A percentile compares a stretch with the other conserved stretches of the same genome.
Evolutionary conservation across 2,113 vertebrate genomes (phyloP).

Genomic region (Motacilla tschutschensis): DNA sequence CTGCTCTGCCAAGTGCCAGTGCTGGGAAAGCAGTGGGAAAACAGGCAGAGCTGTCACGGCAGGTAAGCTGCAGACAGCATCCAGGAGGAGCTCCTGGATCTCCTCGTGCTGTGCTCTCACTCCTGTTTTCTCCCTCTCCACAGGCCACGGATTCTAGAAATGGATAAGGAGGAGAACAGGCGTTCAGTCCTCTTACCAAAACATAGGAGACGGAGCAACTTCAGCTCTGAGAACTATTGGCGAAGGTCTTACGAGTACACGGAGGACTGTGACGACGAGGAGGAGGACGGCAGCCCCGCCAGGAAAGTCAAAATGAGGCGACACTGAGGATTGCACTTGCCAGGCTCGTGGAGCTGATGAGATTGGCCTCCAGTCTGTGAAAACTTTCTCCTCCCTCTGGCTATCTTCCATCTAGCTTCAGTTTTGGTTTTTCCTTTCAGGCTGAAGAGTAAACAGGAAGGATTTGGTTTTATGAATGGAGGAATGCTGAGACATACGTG

Average conservation of each 20-base stretch:
- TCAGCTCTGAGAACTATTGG: constrained; percentile 91
- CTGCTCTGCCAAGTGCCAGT: not conserved
- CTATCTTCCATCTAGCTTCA: constrained; percentile 66
- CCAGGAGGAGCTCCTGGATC: not conserved
- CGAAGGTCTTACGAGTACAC: constrained; percentile 77
- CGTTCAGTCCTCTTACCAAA: constrained; percentile 83
- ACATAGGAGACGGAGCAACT: constrained; percentile 78
- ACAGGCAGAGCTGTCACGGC: fast-evolving
- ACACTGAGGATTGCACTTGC: constrained; percentile 77
- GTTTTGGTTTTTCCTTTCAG: constrained; percentile 64
- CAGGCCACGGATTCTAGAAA: constrained; percentile 94
- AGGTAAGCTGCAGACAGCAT: fast-evolving
- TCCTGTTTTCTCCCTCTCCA: not conserved
- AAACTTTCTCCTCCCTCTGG: constrained; percentile 59
- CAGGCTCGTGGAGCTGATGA: constrained; percentile 36
- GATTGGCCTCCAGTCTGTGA: constrained; percentile 54
- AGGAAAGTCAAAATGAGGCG: constrained; percentile 96
- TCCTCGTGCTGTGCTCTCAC: fast-evolving
- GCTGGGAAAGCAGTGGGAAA: not conserved
- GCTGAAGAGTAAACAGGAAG: constrained; percentile 70
- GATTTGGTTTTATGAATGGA: constrained; percentile 59
- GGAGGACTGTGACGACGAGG: constrained; percentile 69
- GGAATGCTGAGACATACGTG: constrained; percentile 39
- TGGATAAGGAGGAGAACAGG: constrained; percentile 98
- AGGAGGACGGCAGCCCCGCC: constrained; percentile 78